Evolutionary conservation across 2,888 invertebrate genomes (phyloP).

Genomic region (Cataglyphis altisquamis): DNA sequence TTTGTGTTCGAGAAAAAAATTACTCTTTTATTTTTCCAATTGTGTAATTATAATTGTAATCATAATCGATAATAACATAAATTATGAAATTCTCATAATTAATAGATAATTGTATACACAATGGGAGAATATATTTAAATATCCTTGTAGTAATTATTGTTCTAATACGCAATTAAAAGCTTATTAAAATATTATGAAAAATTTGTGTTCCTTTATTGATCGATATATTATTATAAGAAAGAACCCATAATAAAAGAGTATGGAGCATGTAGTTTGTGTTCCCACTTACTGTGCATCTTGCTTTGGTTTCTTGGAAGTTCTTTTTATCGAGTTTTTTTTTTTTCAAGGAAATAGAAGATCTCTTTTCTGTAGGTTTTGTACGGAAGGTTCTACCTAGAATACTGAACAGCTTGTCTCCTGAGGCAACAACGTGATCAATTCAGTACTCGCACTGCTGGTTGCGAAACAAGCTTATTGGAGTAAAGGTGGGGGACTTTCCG

Average conservation of each 20-base stretch:
- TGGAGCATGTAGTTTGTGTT: neutral
- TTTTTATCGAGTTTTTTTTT: neutral
- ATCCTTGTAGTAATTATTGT: neutral
- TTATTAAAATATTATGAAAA: neutral
- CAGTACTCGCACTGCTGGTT: neutral
- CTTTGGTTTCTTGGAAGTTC: neutral
- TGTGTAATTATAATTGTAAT: neutral
- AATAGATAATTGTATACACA: neutral
- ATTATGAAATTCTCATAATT: neutral
- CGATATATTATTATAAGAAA: neutral
- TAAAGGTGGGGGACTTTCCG: constrained; percentile 5
- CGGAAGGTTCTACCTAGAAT: constrained; percentile 13
- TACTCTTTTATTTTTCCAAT: too few relatives aligned
- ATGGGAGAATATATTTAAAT: neutral
- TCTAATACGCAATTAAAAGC: neutral
- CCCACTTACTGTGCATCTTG: neutral
- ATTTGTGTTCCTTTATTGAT: neutral
- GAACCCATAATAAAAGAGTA: neutral
- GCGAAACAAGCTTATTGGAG: constrained; percentile 12
- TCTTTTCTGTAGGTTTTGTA: neutral
- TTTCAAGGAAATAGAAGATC: neutral
- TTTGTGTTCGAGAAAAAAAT: too few relatives aligned
- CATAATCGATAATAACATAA: neutral
- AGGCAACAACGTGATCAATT: constrained; percentile 22
- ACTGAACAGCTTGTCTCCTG: neutral